Base-by-base conservation (phyloP, 2,113 vertebrate genomes). In the Hepsetus odoe region DNA sequence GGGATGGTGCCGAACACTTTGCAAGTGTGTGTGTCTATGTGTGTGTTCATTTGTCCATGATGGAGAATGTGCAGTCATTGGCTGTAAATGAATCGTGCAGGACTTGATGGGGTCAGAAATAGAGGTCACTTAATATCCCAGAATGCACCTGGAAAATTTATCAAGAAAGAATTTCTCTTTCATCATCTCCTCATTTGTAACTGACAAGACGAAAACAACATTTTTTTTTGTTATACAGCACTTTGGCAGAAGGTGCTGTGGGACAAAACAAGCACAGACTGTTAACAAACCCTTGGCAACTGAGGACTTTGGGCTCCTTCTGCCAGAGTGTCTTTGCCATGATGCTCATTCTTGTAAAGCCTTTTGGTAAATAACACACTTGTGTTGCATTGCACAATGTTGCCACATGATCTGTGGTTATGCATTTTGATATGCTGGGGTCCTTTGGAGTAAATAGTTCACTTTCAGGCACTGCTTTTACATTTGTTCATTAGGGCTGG, bases 51-150 rank as follows among this genome's bases (percentile, higher is more conserved):
- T 42, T 58, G 26, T 58, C 5, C 56, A 5, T 85, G 65, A 38
- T 8, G 9, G 26, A 38, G 14, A 72, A 8, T 18, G 9, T 51
- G 9, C 56, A 38, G 30, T 69, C 65, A 62, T 14, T 9, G 18
- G 32, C 5, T 69, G 32, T 53, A 67, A 69, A 61, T 22, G 0
- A 40, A 59, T 62, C 35, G 32, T 64, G n/a, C 51, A 64, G 26
- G 38, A 8, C 68, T 69, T 69, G 49, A 35, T 51, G 28, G 28
- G 55, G 64, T 61, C 65, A 69, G 22, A 56, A 80, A 58, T 59
- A 28, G 2, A 24, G 72, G 30, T 74, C 55, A 53, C 24, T 42
- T 51, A 26, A 18, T 68, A 44, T 46, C 32, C 2, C 55, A n/a
- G 20, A 44, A 61, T 46, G 53, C 44, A 56, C 33, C 7, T 56